Evolutionary conservation across 2,113 vertebrate genomes (phyloP), one percentile per base, ranked within the genome.

Genomic region (Gadus chalcogrammus): DNA sequence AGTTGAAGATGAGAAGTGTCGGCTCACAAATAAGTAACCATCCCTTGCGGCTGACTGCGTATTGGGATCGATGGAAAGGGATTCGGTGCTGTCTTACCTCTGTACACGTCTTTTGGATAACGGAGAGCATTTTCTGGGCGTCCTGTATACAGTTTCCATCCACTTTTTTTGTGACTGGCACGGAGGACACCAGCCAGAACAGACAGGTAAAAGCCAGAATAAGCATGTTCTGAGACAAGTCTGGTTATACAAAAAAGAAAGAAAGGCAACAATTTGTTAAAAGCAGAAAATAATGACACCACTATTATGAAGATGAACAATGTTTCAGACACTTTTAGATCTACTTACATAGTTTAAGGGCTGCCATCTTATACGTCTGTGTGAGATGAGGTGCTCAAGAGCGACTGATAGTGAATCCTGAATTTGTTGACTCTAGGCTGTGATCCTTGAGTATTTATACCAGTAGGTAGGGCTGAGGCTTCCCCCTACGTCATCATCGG

Each of bases 341-440:
- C 38, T 82, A 90, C 85, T 90, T 61, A 91, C 87, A 85, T 59
- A 86, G 77, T 27, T 81, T 86, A 68, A 78, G 1, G 35, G 80
- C 31, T 0, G 61, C 24, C 86, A 87, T 87, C 73, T 84, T 86
- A 42, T 35, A 52, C 64, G 35, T 3, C 31, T 13, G 16, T 65
- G 11, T 12, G 13, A 12, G n/a, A 18, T 22, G 18, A 61, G 20
- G 18, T 15, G n/a, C 24, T 13, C 9, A 12, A 27, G 60, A 22
- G 60, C 13, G 22, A 61, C 20, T 20, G 20, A 61, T 22, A 9
- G 60, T n/a, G 18, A 35, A 64, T 16, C 15, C 70, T 78, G 31
- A 35, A 4, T 35, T 5, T 35, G 31, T 35, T 35, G 31, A 35
- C 31, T 35, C 31, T 69, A 22, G 73, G 72, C 64, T 27, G 4